Conservation (phyloP, 2,888 invertebrate genomes). For the Eledone cirrhosa region DNA sequence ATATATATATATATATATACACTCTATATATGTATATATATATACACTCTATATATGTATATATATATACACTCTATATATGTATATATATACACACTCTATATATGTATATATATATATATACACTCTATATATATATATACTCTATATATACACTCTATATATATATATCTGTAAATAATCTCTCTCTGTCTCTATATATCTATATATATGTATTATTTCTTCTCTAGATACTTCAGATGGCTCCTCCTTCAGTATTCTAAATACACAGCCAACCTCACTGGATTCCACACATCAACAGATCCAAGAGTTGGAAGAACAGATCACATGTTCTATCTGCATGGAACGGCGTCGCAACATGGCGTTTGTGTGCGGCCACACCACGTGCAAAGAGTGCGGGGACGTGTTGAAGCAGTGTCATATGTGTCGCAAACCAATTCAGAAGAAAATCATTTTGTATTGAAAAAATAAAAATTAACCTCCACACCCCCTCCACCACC, state of each 20-base stretch:
- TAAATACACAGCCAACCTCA: conserved; percentile 4
- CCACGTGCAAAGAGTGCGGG: conserved; percentile 83
- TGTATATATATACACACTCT: too few species aligned
- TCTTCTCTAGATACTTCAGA: conserved; percentile 9
- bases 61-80: too few species aligned
- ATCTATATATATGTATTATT: background rate
- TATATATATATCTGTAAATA: too few species aligned
- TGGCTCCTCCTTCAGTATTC: conserved; percentile 12
- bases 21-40: too few species aligned
- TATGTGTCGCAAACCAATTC: conserved; percentile 83
- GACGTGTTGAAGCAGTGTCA: conserved; percentile 84
- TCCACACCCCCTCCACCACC: too few species aligned
- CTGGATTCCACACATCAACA: conserved; percentile 63
- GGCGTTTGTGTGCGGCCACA: conserved; percentile 88
- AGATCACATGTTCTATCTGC: conserved; percentile 85
- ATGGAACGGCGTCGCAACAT: conserved; percentile 85
- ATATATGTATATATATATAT: too few species aligned
- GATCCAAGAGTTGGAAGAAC: conserved; percentile 86
- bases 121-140: background rate
- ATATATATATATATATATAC: too few species aligned
- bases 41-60: too few species aligned
- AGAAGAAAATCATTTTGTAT: conserved; percentile 76
- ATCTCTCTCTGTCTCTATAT: background rate
- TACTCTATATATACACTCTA: too few species aligned
- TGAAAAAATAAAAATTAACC: too few species aligned